Evolutionary conservation across 2,797 vertebrate genomes (phyloP), one percentile per base, ranked within the genome.

Genomic region (Limosa lapponica): DNA sequence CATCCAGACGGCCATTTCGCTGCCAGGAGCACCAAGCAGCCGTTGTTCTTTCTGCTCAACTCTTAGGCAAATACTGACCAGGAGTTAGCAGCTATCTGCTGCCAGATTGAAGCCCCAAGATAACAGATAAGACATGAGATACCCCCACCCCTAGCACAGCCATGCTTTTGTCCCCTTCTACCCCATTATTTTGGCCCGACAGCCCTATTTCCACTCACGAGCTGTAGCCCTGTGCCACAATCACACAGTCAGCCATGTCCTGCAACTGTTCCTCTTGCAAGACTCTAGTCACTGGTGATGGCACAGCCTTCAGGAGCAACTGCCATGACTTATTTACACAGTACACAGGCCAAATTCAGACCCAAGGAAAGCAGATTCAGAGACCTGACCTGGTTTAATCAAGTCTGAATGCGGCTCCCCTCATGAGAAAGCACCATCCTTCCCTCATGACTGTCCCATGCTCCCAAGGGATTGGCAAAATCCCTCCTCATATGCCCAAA

Each of bases 211-310:
- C 82, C 88, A 44, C 59, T 81, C 44, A 55, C 0, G 2, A 10
- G 36, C 44, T 32, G n/a, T 34, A 88, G 44, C 13, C 16, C 44
- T 55, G n/a, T 88, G 51, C 32, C 65, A 69, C 36, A n/a, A 39
- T 34, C 49, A 78, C 49, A 70, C 0, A 1, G 16, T 25, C 80
- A 79, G 54, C 27, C 22, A 19, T 2, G 8, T 67, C 44, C 65
- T 78, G 32, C 54, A 72, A 32, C 28, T 13, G 25, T 11, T 89
- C 11, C 28, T 54, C 55, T 51, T 41, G 34, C 65, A 84, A 65
- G 51, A 44, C 23, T 1, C 0, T 10, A n/a, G 43, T 14, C 75
- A 27, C 16, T 27, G 16, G 39, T 0, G 0, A 54, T 16, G 24
- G 37, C 32, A 32, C 4, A 37, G 51, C 39, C 69, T 78, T 69